Conservation (phyloP, 2,113 vertebrate genomes). For the Gymnobelideus leadbeateri region DNA sequence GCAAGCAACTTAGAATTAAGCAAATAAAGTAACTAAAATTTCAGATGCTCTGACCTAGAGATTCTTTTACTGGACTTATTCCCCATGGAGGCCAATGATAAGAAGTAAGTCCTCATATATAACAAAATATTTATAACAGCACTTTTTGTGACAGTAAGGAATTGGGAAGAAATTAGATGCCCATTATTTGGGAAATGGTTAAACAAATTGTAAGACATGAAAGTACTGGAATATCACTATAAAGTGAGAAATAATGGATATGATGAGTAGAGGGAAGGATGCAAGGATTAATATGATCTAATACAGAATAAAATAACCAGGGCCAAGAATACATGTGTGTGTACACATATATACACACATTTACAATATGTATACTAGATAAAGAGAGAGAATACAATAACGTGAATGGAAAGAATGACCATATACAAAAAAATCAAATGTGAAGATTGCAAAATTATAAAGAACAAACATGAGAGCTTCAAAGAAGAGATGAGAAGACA, state of each 20-base stretch:
- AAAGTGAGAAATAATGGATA: background rate
- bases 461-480: background rate
- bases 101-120: background rate
- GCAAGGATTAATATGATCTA: background rate
- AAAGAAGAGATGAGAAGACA: background rate
- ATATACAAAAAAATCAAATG: background rate
- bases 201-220: background rate
- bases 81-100: background rate
- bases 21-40: background rate
- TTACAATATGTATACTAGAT: background rate
- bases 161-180: background rate
- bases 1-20: background rate
- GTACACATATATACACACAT: background rate
- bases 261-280: background rate
- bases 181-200: background rate
- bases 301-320: background rate
- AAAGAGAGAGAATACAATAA: background rate
- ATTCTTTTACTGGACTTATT: background rate
- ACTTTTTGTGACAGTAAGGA: background rate
- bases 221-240: background rate
- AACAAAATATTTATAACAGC: background rate
- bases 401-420: background rate
- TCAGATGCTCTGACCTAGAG: background rate
- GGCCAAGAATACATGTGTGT: background rate
- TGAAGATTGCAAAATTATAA: background rate